Evolutionary conservation across 1,140 invertebrate genomes (phyloP), one percentile per base, ranked within the genome.

Genomic region (Pseudobourletiella spinata): DNA sequence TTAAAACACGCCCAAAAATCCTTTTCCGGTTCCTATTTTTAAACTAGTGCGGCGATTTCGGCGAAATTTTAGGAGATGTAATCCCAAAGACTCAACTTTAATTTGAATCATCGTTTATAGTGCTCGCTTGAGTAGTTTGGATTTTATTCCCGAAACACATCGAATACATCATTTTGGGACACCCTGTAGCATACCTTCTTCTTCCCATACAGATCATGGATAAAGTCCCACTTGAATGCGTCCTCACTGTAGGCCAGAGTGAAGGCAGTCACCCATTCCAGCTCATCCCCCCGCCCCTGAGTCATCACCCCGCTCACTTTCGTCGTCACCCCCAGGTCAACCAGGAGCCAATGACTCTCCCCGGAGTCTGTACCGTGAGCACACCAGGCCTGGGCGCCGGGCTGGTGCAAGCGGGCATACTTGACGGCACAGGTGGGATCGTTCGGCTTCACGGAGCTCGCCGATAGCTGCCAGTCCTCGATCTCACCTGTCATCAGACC

Each of bases 391-490:
- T 64, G 65, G 35, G 48, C 30, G 30, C 78, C 77, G 3, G 76
- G 75, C 24, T 78, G 75, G 68, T 81, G 80, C 1, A 82, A 73
- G 4, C 81, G 71, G 15, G 79, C 80, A 69, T 76, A 80, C 62
- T 79, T 77, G 64, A 79, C 79, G 58, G 79, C 76, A 69, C 80
- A 82, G 20, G 74, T 73, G 6, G 74, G 71, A 66, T 81, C 79
- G 39, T 74, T 72, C 1, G 76, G 75, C 61, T 76, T 76, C 2
- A 75, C 74, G 18, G 79, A 81, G 11, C 78, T 80, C 11, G 80
- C 78, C 3, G 79, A 77, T 52, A 83, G 76, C 70, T 83, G 81
- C 80, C 81, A 82, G 70, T 82, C 81, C 69, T 78, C 73, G 44
- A 83, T 80, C 3, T 72, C 71, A 1, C 80, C 80, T 1, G 78